Evolutionary conservation across 2,797 vertebrate species (phyloP).

Genomic region (Malurus leucopterus): DNA sequence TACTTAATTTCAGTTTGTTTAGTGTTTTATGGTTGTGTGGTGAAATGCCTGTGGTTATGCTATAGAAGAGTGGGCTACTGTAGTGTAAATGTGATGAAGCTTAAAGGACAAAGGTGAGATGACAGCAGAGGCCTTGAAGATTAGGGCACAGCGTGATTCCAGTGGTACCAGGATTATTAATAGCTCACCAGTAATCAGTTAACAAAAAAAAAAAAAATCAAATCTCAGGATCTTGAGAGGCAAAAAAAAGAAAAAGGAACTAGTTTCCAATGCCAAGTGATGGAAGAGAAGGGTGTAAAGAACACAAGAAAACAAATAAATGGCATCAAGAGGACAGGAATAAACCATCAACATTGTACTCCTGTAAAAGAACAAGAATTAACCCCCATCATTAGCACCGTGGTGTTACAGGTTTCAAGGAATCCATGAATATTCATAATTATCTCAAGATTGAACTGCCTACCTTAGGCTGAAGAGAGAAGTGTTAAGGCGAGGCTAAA

Average conservation of each 20-base stretch:
- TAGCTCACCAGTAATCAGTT: not conserved
- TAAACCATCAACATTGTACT: not conserved
- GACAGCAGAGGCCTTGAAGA: not conserved
- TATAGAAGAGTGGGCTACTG: not conserved
- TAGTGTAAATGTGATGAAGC: not conserved
- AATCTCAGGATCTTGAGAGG: not conserved
- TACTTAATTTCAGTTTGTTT: not conserved
- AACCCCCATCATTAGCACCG: not conserved
- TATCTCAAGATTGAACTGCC: not conserved
- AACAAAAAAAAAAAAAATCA: not conserved
- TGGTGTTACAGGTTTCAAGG: not conserved
- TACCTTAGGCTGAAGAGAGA: not conserved
- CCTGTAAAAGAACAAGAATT: not conserved
- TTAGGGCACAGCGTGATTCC: not conserved
- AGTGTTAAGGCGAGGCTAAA: not conserved
- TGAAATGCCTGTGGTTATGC: not conserved
- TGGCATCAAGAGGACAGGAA: not conserved
- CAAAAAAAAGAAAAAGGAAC: rapidly evolving
- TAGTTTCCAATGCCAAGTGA: not conserved
- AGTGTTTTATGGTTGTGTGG: not conserved
- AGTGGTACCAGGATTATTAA: not conserved
- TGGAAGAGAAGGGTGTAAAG: not conserved
- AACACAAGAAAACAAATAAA: not conserved
- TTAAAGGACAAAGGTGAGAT: not conserved
- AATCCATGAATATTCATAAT: not conserved